Evolutionary conservation across 2,797 vertebrate species (phyloP).

Genomic region (Lepilemur septentrionalis): DNA sequence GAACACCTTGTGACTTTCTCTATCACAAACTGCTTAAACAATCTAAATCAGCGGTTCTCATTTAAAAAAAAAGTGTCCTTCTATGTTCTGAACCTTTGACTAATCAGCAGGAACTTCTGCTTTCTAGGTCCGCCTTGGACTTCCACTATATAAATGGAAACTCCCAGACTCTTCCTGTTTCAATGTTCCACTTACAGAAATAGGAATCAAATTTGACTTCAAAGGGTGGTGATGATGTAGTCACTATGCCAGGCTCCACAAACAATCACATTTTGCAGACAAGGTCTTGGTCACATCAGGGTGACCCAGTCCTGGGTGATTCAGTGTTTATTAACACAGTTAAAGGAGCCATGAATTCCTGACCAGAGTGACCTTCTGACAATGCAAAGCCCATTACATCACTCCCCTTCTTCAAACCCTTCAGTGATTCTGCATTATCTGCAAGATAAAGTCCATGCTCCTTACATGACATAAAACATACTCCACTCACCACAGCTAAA

Average conservation of each 20-base stretch:
- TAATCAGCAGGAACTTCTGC: conserved; percentile 38
- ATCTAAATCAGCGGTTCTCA: neutral
- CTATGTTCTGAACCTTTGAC: neutral
- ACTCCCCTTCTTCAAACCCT: neutral
- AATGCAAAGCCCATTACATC: neutral
- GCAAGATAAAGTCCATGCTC: neutral
- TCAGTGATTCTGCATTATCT: neutral
- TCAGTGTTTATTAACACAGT: neutral
- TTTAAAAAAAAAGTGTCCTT: neutral
- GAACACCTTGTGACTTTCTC: neutral
- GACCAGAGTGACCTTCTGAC: neutral
- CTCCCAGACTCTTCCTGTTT: neutral
- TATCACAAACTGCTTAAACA: neutral
- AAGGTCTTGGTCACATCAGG: neutral
- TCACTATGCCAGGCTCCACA: neutral
- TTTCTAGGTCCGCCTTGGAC: conserved; percentile 15
- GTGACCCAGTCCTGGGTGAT: neutral
- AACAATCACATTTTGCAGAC: neutral
- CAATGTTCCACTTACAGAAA: neutral
- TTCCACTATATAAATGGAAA: neutral
- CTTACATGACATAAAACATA: neutral
- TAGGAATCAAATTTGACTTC: neutral
- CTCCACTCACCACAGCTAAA: neutral
- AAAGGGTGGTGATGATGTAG: neutral
- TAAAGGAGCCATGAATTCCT: neutral